Evolutionary conservation across 2,113 vertebrate genomes (phyloP), one percentile per base, ranked within the genome.

Genomic region (Phoxinus phoxinus): DNA sequence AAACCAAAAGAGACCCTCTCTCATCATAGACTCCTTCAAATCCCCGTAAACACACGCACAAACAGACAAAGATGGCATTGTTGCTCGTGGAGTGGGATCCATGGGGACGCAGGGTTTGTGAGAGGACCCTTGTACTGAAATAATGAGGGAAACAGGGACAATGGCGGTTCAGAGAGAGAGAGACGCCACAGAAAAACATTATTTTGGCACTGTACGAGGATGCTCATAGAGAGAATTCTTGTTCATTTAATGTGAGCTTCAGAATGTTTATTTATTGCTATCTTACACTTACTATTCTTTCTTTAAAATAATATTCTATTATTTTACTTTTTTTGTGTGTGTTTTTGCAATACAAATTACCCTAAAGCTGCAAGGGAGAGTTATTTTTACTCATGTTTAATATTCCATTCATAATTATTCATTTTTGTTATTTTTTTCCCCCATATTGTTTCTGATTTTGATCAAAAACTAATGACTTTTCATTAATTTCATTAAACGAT

Each of bases 21-120:
- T 37, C 77, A 53, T 82, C 63, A 21, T 4, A 30, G 59, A 15
- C 61, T 71, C 65, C 27, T 53, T 44, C 44, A 21, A 11, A 37
- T 30, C 37, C 3, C 56, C 7, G 2, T 81, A 81, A 69, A 63
- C 72, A 67, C 82, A 56, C 12, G 19, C 80, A 80, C 73, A 83
- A 67, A 83, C 32, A 63, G 51, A 92, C 89, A 92, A 88, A 87
- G 89, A 84, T 85, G 73, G 81, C 85, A 89, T 88, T 91, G 89
- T 92, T 72, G 69, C 19, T 19, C 46, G 19, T n/a, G 44, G 73
- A 86, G 83, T 65, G 86, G 87, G 61, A 85, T 83, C 72, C 74
- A 85, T 65, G 46, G 86, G 80, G 75, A 72, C 58, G 81, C 53
- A 7, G 74, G 32, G 19, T 81, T 81, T 63, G 71, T 86, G 78